Evolutionary conservation across 2,113 vertebrate genomes (phyloP), one percentile per base, ranked within the genome.

Genomic region (Alligator mississippiensis): DNA sequence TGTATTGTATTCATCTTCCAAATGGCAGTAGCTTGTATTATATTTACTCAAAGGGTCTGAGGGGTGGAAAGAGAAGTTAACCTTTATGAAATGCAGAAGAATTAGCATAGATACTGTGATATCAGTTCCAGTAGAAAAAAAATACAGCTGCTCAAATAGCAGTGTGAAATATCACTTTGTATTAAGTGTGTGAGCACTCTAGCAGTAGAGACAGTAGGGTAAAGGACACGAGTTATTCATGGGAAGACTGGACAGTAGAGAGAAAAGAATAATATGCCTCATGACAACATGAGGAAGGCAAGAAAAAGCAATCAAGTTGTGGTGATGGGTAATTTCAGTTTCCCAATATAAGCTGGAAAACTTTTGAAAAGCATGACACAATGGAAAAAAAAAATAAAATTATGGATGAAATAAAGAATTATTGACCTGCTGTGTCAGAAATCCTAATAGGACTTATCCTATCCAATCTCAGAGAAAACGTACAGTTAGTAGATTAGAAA

Each of bases 401-500:
- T 97, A 96, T 97, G 93, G 95, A 94, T 97, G 94, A 97, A 98
- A 97, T 97, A 96, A 95, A 96, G 94, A 97, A 95, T 96, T 98
- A 97, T 97, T 98, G 98, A 98, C 97, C 97, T 97, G 90, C 3
- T 66, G 94, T 97, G 97, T 97, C 97, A 98, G 93, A 97, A 96
- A 95, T 96, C 91, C 96, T 98, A 97, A 97, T 96, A 97, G 93
- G 91, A 97, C 94, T 92, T 94, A 95, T 96, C 91, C 93, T 94
- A 93, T 97, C 89, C 97, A 98, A 97, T 98, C 93, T 97, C 94
- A 94, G 83, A 97, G 97, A 97, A 98, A 98, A 97, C 96, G 96
- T 97, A 82, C 95, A 76, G 93, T 94, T 97, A 96, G 96, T 97
- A 98, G 97, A 98, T 98, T 98, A 98, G 97, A 98, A 97, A 97